These are phyloP conservation scores for Nysson spinosus DNA, from an alignment of 2,888 invertebrate genomes.

Conservation along the genomic window DNA sequence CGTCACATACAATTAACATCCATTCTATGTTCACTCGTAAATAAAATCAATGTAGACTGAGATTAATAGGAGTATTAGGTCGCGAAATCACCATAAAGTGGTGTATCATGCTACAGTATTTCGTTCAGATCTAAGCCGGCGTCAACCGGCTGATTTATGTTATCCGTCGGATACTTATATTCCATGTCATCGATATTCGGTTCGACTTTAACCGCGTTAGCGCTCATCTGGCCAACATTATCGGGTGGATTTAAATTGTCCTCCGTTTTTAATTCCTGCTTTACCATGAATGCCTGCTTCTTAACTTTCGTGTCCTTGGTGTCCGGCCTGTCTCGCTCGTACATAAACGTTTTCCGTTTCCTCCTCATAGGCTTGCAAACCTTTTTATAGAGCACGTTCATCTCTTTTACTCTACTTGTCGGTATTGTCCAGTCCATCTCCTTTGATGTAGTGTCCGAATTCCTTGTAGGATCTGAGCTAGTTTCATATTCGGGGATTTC, in stretches of 20 bases:
- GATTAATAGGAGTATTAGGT: constrained; percentile 54
- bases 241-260: constrained; percentile 28
- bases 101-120: constrained; percentile 51
- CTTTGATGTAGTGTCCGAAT: constrained; percentile 73
- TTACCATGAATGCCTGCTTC: constrained; percentile 55
- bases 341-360: constrained; percentile 75
- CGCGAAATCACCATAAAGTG: constrained; percentile 39
- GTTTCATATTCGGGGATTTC: constrained; percentile 86
- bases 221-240: constrained; percentile 20
- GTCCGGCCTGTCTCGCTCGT: constrained; percentile 69
- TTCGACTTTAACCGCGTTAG: constrained; percentile 41
- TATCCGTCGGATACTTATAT: constrained; percentile 40
- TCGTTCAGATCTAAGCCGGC: constrained; percentile 42
- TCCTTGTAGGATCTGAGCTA: constrained; percentile 83
- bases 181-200: constrained; percentile 34
- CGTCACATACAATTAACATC: constrained; percentile 53
- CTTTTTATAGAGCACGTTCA: constrained; percentile 82
- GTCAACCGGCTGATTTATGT: constrained; percentile 30
- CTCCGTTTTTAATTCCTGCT: constrained; percentile 58
- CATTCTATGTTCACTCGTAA: constrained; percentile 58
- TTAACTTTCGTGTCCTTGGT: constrained; percentile 44
- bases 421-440: constrained; percentile 87
- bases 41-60: constrained; percentile 48
- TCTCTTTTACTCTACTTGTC: constrained; percentile 80
- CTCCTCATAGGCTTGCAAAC: constrained; percentile 77